A percentile compares a stretch with the other conserved stretches of the same genome.
Conservation (phyloP, 2,797 vertebrate genomes). For the Loris lydekkerianus region DNA sequence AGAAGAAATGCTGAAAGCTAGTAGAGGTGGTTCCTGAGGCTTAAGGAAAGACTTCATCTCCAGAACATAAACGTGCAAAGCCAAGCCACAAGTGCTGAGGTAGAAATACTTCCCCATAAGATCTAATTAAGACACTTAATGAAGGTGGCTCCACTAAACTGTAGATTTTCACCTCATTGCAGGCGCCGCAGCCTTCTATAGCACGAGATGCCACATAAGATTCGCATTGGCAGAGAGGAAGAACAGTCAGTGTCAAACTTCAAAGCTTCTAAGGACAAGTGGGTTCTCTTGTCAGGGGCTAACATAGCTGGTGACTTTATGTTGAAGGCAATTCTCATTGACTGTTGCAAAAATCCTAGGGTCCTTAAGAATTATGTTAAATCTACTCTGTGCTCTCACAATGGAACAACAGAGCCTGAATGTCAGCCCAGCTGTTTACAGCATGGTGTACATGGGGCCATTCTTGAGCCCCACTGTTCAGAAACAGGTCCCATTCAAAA, state of each 20-base stretch:
- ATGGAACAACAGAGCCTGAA: not conserved
- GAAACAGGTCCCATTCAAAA: not conserved
- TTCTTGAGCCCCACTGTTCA: not conserved
- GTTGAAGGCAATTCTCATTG: not conserved
- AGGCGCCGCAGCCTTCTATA: not conserved
- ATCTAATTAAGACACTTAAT: not conserved
- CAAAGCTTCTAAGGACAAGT: not conserved
- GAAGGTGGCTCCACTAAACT: not conserved
- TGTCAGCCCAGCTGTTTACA: not conserved
- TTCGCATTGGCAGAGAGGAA: not conserved
- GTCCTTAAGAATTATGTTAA: not conserved
- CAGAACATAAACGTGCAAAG: too few species aligned
- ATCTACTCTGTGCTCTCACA: not conserved
- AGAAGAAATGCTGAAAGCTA: not conserved
- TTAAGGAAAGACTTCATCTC: not conserved
- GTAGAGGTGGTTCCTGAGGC: not conserved
- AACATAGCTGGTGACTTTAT: not conserved
- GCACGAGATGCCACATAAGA: not conserved
- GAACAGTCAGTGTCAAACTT: not conserved
- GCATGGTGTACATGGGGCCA: not conserved
- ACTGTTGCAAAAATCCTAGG: not conserved
- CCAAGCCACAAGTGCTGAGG: not conserved
- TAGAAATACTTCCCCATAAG: not conserved
- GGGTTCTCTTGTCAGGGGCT: not conserved
- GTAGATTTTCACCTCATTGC: not conserved